Evolutionary conservation across 2,888 invertebrate genomes (phyloP), one percentile per base, ranked within the genome.

Genomic region (Oscheius sp.): DNA sequence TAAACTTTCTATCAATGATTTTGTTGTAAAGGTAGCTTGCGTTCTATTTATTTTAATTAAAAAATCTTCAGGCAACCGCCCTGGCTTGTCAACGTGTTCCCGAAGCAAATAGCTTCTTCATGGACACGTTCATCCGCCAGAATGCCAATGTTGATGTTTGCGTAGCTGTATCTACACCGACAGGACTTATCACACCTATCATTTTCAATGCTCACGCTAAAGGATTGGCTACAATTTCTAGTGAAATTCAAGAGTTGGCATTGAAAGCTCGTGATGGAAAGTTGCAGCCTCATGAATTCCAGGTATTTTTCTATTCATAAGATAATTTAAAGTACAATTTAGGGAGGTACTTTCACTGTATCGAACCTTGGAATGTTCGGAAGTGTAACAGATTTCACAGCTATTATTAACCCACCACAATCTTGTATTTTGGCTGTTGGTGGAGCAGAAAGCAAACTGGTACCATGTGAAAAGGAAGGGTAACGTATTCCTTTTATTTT

Each of bases 171-270:
- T 94, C 95, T 75, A 98, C 98, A 0, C 94, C 95, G 3, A 92
- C 92, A 77, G 99, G 99, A 0, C 92, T 99, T 18, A 96, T 99
- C 77, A 99, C 99, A 0, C 99, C 99, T 2, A 99, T 99, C 83
- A 92, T 99, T 25, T 91, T 91, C 79, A 90, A 91, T 78, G 92
- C 92, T 2, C 90, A 91, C 59, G 77, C 84, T 16, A 87, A 87
- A 81, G 87, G 87, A 23, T 77, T 87, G 27, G 83, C 84, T 43
- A 83, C 86, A 18, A 87, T 87, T 68, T 83, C 84, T 55, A 73
- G 76, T 9, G 87, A 87, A 68, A 77, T 87, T 16, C 59, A 76
- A 16, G 79, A 82, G 58, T 58, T 87, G 58, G 87, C 88, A 16
- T 74, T 74, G 21, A 69, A 82, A 43, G 88, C 88, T 35, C 77